Evolutionary conservation across 2,888 invertebrate species (phyloP), one percentile per base, ranked within the genome.

Genomic region (Apantesis nais): DNA sequence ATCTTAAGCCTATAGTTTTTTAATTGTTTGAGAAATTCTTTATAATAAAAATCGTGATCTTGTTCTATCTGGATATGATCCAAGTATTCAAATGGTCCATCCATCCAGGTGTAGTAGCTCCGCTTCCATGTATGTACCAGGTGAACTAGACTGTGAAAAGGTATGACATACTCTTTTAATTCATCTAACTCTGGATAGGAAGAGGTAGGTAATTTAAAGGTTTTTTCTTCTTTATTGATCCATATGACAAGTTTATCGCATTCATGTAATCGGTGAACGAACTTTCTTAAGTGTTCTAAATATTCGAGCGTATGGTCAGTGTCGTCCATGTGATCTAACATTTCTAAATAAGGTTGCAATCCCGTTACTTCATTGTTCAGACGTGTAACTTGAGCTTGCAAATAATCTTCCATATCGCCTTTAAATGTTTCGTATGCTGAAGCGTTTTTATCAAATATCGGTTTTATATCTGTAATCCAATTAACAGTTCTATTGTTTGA

Each of bases 71-170:
- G 94, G 70, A 96, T 95, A 12, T 97, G 97, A 83, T 98, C 97
- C 76, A 99, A 94, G 86, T 98, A 98, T 88, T 98, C 97, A 90
- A 99, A 99, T 2, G 98, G 97, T 0, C 99, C 99, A 89, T 99
- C 98, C 96, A 98, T 96, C 98, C 99, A 99, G 12, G 98, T 97
- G 81, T 96, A 97, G 84, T 97, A 97, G 82, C 97, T 97, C 66
- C 98, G 96, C 88, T 97, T 96, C 98, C 99, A 98, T 85, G 96
- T 85, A 79, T 94, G 93, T 34, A 92, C 92, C 63, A 94, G 94
- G 92, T 97, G 97, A 78, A 99, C 93, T 7, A 98, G 91, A 58
- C 92, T 95, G 68, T 97, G 96, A 88, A 97, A 97, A 0, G 97
- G 97, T 86, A 97, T 93, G 44, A 97, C 94, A 81, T 96, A 96